These are phyloP conservation scores for Melieria picta DNA, from an alignment of 2,888 invertebrate genomes.

Conservation along the genomic window DNA sequence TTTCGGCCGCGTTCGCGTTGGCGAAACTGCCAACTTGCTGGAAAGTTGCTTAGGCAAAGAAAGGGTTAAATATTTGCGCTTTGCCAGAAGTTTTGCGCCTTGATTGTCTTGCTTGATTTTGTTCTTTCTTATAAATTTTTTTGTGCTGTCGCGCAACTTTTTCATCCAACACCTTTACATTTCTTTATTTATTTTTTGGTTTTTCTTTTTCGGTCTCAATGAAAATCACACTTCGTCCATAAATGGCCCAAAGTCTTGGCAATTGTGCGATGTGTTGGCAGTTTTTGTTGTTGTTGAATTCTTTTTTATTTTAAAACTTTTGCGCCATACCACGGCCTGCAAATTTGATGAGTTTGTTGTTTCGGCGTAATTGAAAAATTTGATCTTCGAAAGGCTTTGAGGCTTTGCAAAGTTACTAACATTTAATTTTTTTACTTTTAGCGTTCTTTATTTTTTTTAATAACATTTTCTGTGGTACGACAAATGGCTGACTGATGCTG, in stretches of 20 bases:
- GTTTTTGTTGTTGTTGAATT: not conserved
- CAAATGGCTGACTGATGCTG: not conserved
- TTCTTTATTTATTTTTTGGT: not conserved
- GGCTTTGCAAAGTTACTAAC: constrained; percentile 43
- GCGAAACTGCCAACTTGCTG: too few species aligned
- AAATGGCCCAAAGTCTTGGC: constrained; percentile 32
- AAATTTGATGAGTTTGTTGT: constrained; percentile 32
- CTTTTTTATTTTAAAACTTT: not conserved
- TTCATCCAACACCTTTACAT: constrained; percentile 11
- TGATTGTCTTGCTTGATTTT: too few species aligned
- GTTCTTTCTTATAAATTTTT: too few species aligned
- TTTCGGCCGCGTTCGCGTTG: too few species aligned
- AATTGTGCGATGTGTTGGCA: constrained; percentile 1
- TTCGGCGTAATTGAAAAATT: constrained; percentile 57
- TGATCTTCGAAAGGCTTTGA: constrained; percentile 61
- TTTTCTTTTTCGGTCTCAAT: not conserved
- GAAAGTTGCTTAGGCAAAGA: too few species aligned
- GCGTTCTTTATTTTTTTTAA: not conserved
- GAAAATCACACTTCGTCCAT: constrained; percentile 11
- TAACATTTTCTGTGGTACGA: not conserved
- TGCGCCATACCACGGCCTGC: not conserved
- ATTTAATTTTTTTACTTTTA: not conserved
- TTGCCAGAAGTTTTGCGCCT: too few species aligned
- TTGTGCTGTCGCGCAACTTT: not conserved
- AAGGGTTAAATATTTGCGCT: too few species aligned